Base-by-base conservation (phyloP, 2,113 vertebrate species). In the Campylorhamphus procurvoides region DNA sequence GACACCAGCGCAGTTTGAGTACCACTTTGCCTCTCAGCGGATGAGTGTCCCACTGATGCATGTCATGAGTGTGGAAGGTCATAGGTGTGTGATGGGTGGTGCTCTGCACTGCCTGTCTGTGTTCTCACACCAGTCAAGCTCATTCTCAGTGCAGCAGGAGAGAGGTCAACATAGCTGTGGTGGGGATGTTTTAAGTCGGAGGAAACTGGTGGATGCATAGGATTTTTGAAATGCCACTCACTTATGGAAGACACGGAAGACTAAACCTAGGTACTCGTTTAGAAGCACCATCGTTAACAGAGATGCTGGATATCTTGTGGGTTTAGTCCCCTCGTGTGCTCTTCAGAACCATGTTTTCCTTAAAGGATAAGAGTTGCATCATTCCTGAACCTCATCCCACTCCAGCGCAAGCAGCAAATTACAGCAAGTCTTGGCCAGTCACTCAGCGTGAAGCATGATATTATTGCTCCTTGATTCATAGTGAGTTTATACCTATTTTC, bases 131-230 rank as follows among this genome's bases (percentile, higher is more conserved):
- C 29, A 11, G 83, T n/a, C 68, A 37, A 59, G 72, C 67, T 88
- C 90, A 86, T 40, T 28, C 72, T 62, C 88, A 40, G 76, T 81
- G 82, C 90, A 88, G 64, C 6, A 3, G 64, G 28, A 16, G 78
- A 67, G 78, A 80, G 94, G 83, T 77, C 77, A 86, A n/a, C 79
- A 80, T 76, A 90, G 55, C 56, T 84, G 83, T 40, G 88, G 82
- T 52, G 27, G 56, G 82, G 47, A 73, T 86, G 85, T 67, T 93
- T 91, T 46, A 39, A 80, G 50, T 55, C 73, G 58, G 44, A 49
- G 81, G 64, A 76, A 77, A 62, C 42, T 77, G 50, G 68, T 94
- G 91, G 58, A 64, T 64, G 37, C 37, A 9, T 33, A 72, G 44
- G 75, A 83, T 73, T 87, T 94, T 40, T 90, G 18, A 89, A 77